Conservation (phyloP, 2,888 invertebrate species). For the Myathropa florea region DNA sequence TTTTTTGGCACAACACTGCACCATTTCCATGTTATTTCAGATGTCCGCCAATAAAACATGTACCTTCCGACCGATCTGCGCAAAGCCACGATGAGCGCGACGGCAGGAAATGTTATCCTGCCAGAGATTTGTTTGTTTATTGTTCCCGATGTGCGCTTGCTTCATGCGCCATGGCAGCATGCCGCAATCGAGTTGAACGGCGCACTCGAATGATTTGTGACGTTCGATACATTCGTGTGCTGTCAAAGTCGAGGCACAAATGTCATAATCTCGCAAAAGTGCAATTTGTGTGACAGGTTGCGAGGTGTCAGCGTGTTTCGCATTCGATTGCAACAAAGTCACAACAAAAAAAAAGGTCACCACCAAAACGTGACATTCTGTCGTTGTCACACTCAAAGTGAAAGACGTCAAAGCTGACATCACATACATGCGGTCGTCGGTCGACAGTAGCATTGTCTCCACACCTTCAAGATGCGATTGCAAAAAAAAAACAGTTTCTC, state of each 20-base stretch:
- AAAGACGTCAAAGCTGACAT: conserved; percentile 52
- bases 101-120: conserved; percentile 46
- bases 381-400: not conserved
- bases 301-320: conserved; percentile 39
- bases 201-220: conserved; percentile 8
- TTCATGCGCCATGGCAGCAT: conserved; percentile 31
- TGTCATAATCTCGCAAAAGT: conserved; percentile 66
- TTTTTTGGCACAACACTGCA: conserved; percentile 27
- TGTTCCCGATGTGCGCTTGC: conserved; percentile 31
- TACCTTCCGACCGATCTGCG: conserved; percentile 6
- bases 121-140: conserved; percentile 30
- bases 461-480: conserved; percentile 31
- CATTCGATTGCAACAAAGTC: conserved; percentile 8
- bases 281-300: conserved; percentile 66
- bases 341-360: conserved; percentile 43
- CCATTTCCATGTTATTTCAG: conserved; percentile 43
- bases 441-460: conserved; percentile 50
- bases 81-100: conserved; percentile 12
- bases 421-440: conserved; percentile 32
- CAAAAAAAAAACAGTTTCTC: conserved; percentile 22
- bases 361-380: conserved; percentile 38
- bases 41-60: conserved; percentile 52
- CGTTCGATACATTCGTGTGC: not conserved
- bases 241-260: conserved; percentile 13
- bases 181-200: conserved; percentile 21